Conservation (phyloP, 2,888 invertebrate genomes). For the Standfussiana lucernea region DNA sequence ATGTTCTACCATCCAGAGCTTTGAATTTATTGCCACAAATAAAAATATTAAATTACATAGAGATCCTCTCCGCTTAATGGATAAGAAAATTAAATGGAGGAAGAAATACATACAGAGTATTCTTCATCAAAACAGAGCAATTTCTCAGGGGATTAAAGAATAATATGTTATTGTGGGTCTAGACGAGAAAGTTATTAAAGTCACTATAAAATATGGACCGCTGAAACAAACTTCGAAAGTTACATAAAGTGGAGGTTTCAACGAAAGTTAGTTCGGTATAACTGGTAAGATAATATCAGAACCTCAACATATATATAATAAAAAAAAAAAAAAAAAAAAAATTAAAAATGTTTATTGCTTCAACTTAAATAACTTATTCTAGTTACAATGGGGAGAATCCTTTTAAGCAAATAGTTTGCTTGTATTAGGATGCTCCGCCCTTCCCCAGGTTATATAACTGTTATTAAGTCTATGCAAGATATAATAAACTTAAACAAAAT, state of each 20-base stretch:
- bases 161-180: constrained; percentile 43
- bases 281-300: constrained; percentile 8
- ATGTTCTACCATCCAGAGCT: constrained; percentile 32
- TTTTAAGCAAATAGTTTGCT: no score
- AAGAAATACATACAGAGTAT: constrained; percentile 26
- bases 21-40: constrained; percentile 49
- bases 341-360: no score
- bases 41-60: constrained; percentile 45
- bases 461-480: no score
- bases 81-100: constrained; percentile 48
- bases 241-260: constrained; percentile 21
- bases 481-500: no score
- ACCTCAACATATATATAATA: constrained; percentile 1
- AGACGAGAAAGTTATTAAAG: constrained; percentile 48
- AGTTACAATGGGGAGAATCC: no score
- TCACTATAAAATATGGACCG: constrained; percentile 32
- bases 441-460: no score
- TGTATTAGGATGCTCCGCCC: no score
- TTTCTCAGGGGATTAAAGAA: constrained; percentile 45
- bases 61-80: constrained; percentile 45
- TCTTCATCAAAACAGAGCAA: constrained; percentile 49
- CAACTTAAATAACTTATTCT: no score
- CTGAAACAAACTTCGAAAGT: constrained; percentile 30
- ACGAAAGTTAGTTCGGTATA: background rate
- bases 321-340: no score